Conservation (phyloP, 2,113 vertebrate species). For the Oxyruncus cristatus region DNA sequence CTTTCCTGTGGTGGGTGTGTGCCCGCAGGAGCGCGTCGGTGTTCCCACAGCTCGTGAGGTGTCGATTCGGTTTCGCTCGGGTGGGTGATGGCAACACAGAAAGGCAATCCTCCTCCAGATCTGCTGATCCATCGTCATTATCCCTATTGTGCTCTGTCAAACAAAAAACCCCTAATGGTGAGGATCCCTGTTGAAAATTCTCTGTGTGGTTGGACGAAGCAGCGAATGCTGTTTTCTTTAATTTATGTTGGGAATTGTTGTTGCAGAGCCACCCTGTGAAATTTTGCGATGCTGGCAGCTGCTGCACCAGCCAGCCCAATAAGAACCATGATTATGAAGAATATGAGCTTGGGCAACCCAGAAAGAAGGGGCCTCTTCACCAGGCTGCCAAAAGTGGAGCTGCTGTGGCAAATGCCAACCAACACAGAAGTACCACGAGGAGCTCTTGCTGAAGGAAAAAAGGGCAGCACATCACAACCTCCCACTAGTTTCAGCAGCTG, state of each 20-base stretch:
- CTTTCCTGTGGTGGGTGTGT: neutral
- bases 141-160: slow-evolving; percentile 35
- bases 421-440: slow-evolving; percentile 41
- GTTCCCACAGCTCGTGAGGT: slow-evolving; percentile 4
- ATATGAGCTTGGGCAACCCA: neutral
- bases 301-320: neutral
- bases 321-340: neutral
- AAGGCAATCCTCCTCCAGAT: slow-evolving; percentile 57
- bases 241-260: slow-evolving; percentile 1
- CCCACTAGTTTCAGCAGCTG: slow-evolving; percentile 66
- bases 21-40: neutral
- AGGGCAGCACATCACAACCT: slow-evolving; percentile 71
- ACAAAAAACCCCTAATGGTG: neutral
- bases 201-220: neutral
- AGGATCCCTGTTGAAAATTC: neutral
- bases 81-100: slow-evolving; percentile 40
- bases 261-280: slow-evolving; percentile 55
- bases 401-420: slow-evolving; percentile 62
- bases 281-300: neutral
- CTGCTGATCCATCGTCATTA: slow-evolving; percentile 50
- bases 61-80: neutral
- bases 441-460: slow-evolving; percentile 75
- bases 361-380: neutral
- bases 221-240: neutral
- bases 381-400: slow-evolving; percentile 69